Conservation (phyloP, 2,888 invertebrate genomes). For the Neoitamus cyanurus region DNA sequence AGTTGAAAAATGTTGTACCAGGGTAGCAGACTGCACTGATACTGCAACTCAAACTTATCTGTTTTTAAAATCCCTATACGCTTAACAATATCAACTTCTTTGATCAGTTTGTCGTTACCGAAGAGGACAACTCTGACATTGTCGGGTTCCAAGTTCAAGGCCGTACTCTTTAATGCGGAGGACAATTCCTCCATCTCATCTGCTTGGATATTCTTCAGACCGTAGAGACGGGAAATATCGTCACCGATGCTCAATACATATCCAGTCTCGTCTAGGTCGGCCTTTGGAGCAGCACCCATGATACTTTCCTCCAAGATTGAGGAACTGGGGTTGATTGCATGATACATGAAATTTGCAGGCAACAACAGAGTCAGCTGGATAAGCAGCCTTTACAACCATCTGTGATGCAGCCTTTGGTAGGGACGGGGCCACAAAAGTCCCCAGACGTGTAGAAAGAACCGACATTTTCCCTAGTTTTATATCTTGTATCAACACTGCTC, state of each 20-base stretch:
- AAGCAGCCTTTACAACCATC: slow-evolving; percentile 75
- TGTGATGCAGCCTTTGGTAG: slow-evolving; percentile 83
- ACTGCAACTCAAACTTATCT: too few species aligned
- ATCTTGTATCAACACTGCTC: slow-evolving; percentile 55
- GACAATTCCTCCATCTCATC: slow-evolving; percentile 99
- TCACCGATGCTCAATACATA: slow-evolving; percentile 99
- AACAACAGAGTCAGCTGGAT: slow-evolving; percentile 79
- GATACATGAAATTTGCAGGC: slow-evolving; percentile 86
- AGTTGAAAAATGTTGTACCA: too few species aligned
- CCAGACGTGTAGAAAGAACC: slow-evolving; percentile 90
- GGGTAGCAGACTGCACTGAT: too few species aligned
- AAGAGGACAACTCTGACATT: slow-evolving; percentile 99
- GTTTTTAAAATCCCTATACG: too few species aligned
- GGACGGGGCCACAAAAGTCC: slow-evolving; percentile 88
- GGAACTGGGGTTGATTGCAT: slow-evolving; percentile 82
- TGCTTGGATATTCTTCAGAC: slow-evolving; percentile 99
- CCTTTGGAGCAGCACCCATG: slow-evolving; percentile 90
- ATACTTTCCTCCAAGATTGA: slow-evolving; percentile 98
- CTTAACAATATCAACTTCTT: slow-evolving; percentile 98
- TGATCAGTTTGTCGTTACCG: slow-evolving; percentile 99
- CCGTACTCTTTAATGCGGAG: slow-evolving; percentile 99
- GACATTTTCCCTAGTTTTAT: slow-evolving; percentile 75
- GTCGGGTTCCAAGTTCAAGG: slow-evolving; percentile 99
- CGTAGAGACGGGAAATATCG: slow-evolving; percentile 99
- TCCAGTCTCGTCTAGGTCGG: slow-evolving; percentile 94